Conservation (phyloP, 2,797 vertebrate genomes). For the Anguilla pacifica region DNA sequence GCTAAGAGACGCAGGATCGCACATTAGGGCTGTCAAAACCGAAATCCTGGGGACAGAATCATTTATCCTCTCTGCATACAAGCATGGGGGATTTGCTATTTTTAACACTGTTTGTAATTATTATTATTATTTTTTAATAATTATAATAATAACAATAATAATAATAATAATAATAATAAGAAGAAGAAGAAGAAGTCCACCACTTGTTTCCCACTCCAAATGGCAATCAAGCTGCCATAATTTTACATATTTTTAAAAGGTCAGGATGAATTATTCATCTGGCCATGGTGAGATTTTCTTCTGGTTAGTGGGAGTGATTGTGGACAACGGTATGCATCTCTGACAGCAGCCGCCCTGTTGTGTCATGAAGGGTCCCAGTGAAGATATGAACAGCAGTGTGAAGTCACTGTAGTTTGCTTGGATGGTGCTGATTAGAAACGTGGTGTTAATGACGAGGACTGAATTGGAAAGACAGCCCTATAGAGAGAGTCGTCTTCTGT, state of each 20-base stretch:
- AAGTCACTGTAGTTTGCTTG: background rate
- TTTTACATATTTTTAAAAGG: conserved; percentile 56
- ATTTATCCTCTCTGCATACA: background rate
- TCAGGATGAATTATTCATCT: conserved; percentile 38
- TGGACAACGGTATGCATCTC: background rate
- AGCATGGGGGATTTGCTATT: too few species aligned
- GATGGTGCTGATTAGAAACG: background rate
- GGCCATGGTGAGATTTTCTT: background rate
- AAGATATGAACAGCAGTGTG: background rate
- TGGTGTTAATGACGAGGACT: background rate
- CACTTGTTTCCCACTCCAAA: conserved; percentile 23
- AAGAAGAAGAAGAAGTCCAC: background rate
- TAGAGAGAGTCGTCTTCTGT: background rate
- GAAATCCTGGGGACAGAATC: background rate
- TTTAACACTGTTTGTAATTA: too few species aligned
- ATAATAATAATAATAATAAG: too few species aligned
- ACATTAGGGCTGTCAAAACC: background rate
- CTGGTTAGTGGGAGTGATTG: conserved; percentile 19
- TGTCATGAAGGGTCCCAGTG: background rate
- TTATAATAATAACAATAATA: background rate
- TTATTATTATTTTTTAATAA: too few species aligned
- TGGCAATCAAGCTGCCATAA: conserved; percentile 42
- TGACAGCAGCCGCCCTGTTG: background rate
- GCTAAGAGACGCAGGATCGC: background rate
- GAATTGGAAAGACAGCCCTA: background rate